Evolutionary conservation across 2,113 vertebrate species (phyloP).

Genomic region (Uria lomvia): DNA sequence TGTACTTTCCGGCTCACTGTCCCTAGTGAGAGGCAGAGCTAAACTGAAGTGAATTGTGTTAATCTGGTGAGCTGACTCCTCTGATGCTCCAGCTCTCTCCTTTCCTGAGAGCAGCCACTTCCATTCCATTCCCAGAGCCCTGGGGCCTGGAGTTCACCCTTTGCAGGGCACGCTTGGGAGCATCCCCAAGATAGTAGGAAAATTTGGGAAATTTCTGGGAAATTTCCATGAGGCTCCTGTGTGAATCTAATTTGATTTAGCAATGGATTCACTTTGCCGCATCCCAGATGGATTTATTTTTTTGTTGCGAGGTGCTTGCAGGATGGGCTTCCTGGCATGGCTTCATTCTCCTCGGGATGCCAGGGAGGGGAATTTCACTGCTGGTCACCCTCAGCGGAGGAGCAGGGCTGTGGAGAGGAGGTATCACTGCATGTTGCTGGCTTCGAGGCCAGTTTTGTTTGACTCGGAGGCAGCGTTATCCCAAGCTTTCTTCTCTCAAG

Average conservation of each 20-base stretch:
- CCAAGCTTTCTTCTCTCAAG: neutral
- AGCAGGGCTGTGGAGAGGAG: neutral
- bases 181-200: neutral
- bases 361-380: neutral
- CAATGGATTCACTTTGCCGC: neutral
- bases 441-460: neutral
- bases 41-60: neutral
- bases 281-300: neutral
- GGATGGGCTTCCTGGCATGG: neutral
- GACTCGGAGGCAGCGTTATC: rapidly evolving
- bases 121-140: neutral
- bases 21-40: neutral
- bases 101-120: neutral
- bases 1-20: neutral
- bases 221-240: neutral
- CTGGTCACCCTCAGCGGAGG: neutral
- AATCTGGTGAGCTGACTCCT: neutral
- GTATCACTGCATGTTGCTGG: rapidly evolving
- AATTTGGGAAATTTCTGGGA: neutral
- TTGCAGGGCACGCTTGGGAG: neutral
- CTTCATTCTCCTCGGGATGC: neutral
- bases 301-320: neutral
- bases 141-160: neutral
- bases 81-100: neutral
- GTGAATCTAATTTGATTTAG: neutral